A percentile compares a stretch with the other conserved stretches of the same genome.
Conservation (phyloP, 2,113 vertebrate species). For the Anseranas semipalmata region DNA sequence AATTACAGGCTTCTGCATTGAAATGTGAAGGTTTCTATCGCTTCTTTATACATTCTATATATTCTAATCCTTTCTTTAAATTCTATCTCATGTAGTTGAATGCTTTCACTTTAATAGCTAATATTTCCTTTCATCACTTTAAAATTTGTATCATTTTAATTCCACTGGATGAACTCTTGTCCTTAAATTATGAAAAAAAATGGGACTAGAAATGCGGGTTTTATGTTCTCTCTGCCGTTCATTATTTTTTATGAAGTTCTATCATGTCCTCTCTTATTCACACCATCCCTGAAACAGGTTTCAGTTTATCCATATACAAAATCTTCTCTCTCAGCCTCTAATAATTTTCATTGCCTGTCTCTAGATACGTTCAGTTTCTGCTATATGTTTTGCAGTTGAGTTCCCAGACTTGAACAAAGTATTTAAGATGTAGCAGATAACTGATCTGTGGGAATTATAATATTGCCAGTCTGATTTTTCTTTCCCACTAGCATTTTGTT, state of each 20-base stretch:
- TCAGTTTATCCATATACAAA: not conserved
- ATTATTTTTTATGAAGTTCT: not conserved
- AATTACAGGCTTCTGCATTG: not conserved
- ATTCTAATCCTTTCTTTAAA: not conserved
- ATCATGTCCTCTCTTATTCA: not conserved
- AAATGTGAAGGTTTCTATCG: not conserved
- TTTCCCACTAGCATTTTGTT: not conserved
- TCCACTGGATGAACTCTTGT: not conserved
- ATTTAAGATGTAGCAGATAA: not conserved
- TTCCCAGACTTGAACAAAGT: not conserved
- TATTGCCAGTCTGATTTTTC: not conserved
- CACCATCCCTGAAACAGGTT: not conserved
- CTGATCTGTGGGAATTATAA: not conserved
- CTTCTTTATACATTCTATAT: not conserved
- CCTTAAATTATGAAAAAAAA: not conserved
- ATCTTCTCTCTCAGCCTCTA: not conserved
- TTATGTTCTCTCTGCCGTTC: slow-evolving; percentile 11
- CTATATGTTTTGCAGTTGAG: not conserved
- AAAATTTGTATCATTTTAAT: slow-evolving; percentile 27
- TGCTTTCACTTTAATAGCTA: not conserved
- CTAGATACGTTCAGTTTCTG: not conserved
- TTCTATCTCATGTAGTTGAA: slow-evolving; percentile 4
- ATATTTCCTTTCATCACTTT: slow-evolving; percentile 7
- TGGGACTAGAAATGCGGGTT: not conserved
- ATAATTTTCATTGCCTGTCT: not conserved